Evolutionary conservation across 2,113 vertebrate genomes (phyloP).

Genomic region (Nematolebias whitei): DNA sequence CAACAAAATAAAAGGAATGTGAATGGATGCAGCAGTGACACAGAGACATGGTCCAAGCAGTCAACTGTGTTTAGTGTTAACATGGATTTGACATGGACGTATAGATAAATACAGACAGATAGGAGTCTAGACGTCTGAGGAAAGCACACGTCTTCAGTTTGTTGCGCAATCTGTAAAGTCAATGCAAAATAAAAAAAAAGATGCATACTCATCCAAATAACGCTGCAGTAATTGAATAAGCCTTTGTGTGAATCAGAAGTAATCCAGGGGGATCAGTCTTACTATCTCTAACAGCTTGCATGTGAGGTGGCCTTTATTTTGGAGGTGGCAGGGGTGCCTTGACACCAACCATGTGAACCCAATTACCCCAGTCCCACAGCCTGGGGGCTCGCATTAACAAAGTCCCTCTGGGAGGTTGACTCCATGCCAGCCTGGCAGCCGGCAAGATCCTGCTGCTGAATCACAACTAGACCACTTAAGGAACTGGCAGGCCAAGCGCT

Average conservation of each 20-base stretch:
- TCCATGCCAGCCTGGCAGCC: constrained; percentile 74
- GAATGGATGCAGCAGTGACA: constrained; percentile 51
- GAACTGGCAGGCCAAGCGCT: constrained; percentile 59
- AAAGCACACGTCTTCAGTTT: constrained; percentile 51
- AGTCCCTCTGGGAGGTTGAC: constrained; percentile 65
- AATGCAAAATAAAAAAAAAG: constrained; percentile 31
- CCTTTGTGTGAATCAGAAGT: constrained; percentile 68
- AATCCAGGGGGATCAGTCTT: constrained; percentile 63
- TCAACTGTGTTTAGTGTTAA: constrained; percentile 39
- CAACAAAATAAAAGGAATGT: constrained; percentile 40
- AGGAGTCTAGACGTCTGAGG: constrained; percentile 16
- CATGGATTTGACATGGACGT: constrained; percentile 4
- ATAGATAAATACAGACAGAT: constrained; percentile 6
- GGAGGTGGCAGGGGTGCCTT: constrained; percentile 67
- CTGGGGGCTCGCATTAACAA: constrained; percentile 72
- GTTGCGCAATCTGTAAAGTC: constrained; percentile 63
- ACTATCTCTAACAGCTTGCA: constrained; percentile 69
- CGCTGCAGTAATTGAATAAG: constrained; percentile 72
- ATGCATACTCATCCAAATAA: constrained; percentile 18
- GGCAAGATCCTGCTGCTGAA: constrained; percentile 72
- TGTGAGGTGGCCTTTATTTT: constrained; percentile 77
- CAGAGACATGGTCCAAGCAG: constrained; percentile 55
- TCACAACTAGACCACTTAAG: constrained; percentile 80
- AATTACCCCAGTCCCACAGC: constrained; percentile 77
- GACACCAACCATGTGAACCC: constrained; percentile 79